These are phyloP conservation scores for Pogonocichla stellata DNA, from an alignment of 2,113 vertebrate genomes.

Conservation along the genomic window DNA sequence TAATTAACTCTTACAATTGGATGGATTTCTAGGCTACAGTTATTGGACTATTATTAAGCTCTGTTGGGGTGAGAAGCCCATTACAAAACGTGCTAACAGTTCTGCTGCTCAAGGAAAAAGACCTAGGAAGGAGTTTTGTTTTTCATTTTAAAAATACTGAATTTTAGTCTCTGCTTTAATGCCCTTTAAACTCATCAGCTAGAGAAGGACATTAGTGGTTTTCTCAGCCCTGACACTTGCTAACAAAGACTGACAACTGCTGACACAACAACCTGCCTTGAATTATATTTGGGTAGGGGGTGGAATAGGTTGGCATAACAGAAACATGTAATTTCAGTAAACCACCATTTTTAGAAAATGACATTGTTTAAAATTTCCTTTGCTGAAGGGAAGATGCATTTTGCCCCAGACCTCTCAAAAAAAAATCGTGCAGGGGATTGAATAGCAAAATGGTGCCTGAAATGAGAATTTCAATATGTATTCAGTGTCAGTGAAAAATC, in stretches of 20 bases:
- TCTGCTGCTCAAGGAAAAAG: neutral
- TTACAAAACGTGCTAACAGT: neutral
- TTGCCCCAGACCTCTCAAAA: neutral
- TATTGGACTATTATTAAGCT: neutral
- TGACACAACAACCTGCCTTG: conserved; percentile 35
- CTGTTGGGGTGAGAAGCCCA: neutral
- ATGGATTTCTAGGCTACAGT: neutral
- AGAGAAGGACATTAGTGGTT: conserved; percentile 24
- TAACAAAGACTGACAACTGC: conserved; percentile 56
- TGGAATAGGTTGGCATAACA: conserved; percentile 19
- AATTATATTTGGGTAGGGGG: conserved; percentile 18
- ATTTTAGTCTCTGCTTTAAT: conserved; percentile 11
- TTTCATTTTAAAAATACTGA: neutral
- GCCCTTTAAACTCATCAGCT: neutral
- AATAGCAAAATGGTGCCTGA: neutral
- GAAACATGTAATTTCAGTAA: conserved; percentile 46
- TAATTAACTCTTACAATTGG: neutral
- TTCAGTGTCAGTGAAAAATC: neutral
- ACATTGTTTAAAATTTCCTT: conserved; percentile 28
- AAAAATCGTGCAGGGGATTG: neutral
- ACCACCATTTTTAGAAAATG: conserved; percentile 13
- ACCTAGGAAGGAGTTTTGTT: neutral
- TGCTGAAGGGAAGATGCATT: neutral
- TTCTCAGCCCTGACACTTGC: neutral
- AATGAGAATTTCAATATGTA: neutral